Base-by-base conservation (phyloP, 2,888 invertebrate species). In the Lomographa bimaculata region DNA sequence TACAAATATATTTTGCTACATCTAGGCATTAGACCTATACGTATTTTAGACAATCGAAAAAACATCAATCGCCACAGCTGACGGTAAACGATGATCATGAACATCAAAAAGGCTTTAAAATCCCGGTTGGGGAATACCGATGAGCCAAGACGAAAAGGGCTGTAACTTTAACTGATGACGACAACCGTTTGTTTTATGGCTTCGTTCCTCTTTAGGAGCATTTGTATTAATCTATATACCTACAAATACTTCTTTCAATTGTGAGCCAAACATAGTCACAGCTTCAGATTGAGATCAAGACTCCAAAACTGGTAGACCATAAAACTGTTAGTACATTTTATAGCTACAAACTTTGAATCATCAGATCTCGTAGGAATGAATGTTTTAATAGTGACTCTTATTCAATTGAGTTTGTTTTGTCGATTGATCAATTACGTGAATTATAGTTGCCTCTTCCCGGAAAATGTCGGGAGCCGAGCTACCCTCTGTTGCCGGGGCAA, bases 401-500 rank as follows among this genome's bases (percentile, higher is more conserved):
- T 34, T 12, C 19, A 30, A 20, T 40, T 41, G 26, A 38, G 29
- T 42, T 14, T 28, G 28, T 29, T 33, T 16, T 24, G 24, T 37
- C 37, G 44, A 48, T 52, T 51, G 51, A 49, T 47, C 51, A 46
- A 38, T 48, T 47, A 43, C 38, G 27, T 28, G 38, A 41, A 42
- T 45, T 33, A 38, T 41, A 44, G 37, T 32, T 14, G 14, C 11
- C 24, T 37, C 19, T 26, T 36, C 12, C 29, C 23, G 6, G 59
- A 61, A 60, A 65, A 44, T 40, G 43, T 49, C 50, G 57, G n/a
- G n/a, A 57, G 57, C 56, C 58, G 58, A 58, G 57, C 62, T 74
- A 72, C 70, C 71, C 67, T 59, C 59, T 68, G 65, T 70, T 65
- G 57, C 64, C 60, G 47, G 57, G 66, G 68, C 75, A 78, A 73